Base-by-base conservation (phyloP, 1,140 invertebrate genomes). In the Stratiolaelaps scimitus region DNA sequence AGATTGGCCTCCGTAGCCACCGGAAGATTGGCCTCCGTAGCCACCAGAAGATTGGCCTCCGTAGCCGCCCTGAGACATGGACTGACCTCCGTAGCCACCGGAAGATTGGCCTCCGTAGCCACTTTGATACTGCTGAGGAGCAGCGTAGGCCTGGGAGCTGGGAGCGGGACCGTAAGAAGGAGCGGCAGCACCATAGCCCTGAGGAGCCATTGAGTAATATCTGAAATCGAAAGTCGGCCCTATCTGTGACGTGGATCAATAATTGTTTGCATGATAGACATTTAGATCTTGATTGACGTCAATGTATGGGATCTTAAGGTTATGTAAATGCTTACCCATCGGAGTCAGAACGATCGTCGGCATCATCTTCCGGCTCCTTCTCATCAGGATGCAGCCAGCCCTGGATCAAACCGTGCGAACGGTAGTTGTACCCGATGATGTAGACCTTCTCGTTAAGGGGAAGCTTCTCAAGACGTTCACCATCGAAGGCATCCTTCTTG, bases 401-500 rank as follows among this genome's bases (percentile, higher is more conserved):
- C 53, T 60, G 17, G 20, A 60, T 17, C 15, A 60, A 34, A 10
- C 34, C 26, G 53, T 60, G 2, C 13, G 53, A 60, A 26, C 53
- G 53, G 53, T 20, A 60, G 23, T 26, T 60, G n/a, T 60, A 34
- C 4, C 53, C 23, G 34, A 60, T 34, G 26, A 60, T 60, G 53
- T 19, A 60, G n/a, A 60, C 53, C 15, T 60, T 60, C 23, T 60
- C 53, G 23, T 60, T 60, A 34, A 60, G 53, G 53, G 53, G 53
- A 26, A 60, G 53, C 53, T 60, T 60, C 53, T 60, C 53, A 15
- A 60, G 53, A 60, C 53, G 53, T 26, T 60, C 53, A 34, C 53
- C 53, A 17, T 26, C 53, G 10, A 60, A 17, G 20, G 53, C 53
- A 34, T 60, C 53, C 53, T 60, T 60, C 53, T 60, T 60, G 13